These are phyloP conservation scores for Ceratothoa steindachneri DNA, from an alignment of 2,888 invertebrate species.

Conservation along the genomic window DNA sequence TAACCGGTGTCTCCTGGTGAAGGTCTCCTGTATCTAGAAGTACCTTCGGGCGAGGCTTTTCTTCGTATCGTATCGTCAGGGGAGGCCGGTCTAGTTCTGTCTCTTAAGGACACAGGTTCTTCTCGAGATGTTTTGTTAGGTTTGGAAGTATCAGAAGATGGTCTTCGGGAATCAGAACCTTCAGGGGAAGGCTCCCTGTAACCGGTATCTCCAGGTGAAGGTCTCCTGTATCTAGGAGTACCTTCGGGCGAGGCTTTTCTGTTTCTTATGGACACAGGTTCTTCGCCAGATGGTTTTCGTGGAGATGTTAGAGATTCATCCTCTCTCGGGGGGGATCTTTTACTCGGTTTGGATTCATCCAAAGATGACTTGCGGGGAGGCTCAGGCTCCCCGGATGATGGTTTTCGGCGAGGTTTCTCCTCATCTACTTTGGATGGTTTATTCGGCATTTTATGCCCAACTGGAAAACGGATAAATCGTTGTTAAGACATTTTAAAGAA, in stretches of 20 bases:
- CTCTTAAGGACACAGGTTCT: neutral
- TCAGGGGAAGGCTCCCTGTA: neutral
- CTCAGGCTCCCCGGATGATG: neutral
- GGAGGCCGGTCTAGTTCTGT: neutral
- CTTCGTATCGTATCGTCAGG: neutral
- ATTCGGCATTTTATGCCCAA: too few species aligned
- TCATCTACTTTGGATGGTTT: too few species aligned
- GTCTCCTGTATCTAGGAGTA: neutral
- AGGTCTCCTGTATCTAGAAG: neutral
- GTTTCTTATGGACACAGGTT: too few species aligned
- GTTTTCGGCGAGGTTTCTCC: neutral
- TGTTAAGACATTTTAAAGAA: too few species aligned
- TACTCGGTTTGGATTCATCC: too few species aligned
- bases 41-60: neutral
- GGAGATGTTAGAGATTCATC: slow-evolving; percentile 2
- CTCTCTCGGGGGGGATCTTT: neutral
- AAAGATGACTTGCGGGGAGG: neutral
- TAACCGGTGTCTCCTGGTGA: neutral
- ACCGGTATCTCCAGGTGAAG: neutral
- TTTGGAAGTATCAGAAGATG: neutral
- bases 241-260: neutral
- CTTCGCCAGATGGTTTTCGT: slow-evolving; percentile 6
- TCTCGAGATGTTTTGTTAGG: neutral
- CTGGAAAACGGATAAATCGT: too few species aligned
- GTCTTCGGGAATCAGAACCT: neutral